Evolutionary conservation across 2,888 invertebrate genomes (phyloP), one percentile per base, ranked within the genome.

Genomic region (Tachina grossa): DNA sequence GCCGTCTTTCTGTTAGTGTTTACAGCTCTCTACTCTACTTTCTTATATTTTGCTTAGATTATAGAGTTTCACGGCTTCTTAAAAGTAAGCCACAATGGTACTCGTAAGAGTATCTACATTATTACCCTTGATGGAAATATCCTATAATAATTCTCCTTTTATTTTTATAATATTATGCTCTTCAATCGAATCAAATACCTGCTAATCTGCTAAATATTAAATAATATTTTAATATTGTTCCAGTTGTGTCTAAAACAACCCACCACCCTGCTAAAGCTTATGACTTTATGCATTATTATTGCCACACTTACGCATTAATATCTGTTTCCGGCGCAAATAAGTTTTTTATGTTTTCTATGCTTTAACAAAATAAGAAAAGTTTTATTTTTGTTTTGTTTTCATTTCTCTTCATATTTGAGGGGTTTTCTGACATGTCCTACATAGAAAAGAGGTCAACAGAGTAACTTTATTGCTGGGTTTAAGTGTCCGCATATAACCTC

Each of bases 391-490:
- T 14, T 59, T 11, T n/a, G n/a, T 22, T 11, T 51, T 45, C 22
- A n/a, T 22, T 83, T 59, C 75, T 57, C n/a, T 22, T 55, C 11
- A 84, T 71, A 69, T 49, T 68, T 47, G 11, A 78, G 83, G 79
- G 43, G 57, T 41, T 69, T 63, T 68, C 31, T 49, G 13, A 9
- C 49, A 76, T 80, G 69, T 80, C 63, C 51, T 71, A 80, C 75
- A 80, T 84, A 66, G 5, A 22, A 84, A 84, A 76, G 47, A 80
- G 75, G 53, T 45, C 43, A 9, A 47, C 11, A 22, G 41, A 22
- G 11, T 71, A 10, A 19, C 19, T 59, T 43, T 47, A 39, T 65
- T 53, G 45, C 31, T 19, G 51, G 43, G 19, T 14, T 75, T 57
- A 57, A 80, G 45, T 69, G 45, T 75, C 61, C 51, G 11, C 22